Percentiles rank a stretch among this genome's conserved stretches.
Conservation (phyloP, 2,113 vertebrate species). For the Peromyscus leucopus region DNA sequence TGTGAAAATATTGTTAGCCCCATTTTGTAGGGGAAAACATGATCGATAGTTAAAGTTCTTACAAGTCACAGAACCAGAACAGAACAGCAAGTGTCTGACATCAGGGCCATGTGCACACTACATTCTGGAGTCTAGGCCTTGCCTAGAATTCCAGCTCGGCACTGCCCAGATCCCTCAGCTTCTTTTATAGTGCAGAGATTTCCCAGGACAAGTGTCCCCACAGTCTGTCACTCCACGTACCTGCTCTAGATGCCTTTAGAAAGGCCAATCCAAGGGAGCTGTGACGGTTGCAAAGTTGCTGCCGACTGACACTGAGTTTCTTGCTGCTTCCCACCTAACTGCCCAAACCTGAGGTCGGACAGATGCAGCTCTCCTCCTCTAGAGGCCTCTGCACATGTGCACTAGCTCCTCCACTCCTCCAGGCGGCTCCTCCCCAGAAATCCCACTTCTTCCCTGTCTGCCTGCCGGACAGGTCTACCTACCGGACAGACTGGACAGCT, state of each 20-base stretch:
- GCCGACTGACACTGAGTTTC: too few species aligned
- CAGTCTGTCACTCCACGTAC: too few species aligned
- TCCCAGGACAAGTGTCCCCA: not conserved
- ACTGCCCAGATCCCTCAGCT: not conserved
- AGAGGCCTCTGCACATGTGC: not conserved
- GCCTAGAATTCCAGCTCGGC: not conserved
- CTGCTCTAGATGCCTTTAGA: not conserved
- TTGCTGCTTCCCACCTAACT: not conserved
- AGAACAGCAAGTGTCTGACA: not conserved
- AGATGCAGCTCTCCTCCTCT: not conserved
- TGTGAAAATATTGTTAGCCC: not conserved
- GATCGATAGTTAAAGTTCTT: not conserved
- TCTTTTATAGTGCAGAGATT: too few species aligned
- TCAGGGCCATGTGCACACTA: not conserved
- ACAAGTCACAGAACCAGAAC: not conserved
- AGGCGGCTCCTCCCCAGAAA: not conserved
- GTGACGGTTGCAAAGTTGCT: not conserved
- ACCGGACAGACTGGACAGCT: not conserved
- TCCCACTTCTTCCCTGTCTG: not conserved
- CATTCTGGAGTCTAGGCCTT: not conserved
- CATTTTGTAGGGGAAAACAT: not conserved
- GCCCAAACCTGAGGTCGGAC: not conserved
- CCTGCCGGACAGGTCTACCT: not conserved
- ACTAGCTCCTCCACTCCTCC: not conserved
- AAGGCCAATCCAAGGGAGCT: not conserved